Evolutionary conservation across 2,888 invertebrate genomes (phyloP), one percentile per base, ranked within the genome.

Genomic region (Gonocerus acuteangulatus): DNA sequence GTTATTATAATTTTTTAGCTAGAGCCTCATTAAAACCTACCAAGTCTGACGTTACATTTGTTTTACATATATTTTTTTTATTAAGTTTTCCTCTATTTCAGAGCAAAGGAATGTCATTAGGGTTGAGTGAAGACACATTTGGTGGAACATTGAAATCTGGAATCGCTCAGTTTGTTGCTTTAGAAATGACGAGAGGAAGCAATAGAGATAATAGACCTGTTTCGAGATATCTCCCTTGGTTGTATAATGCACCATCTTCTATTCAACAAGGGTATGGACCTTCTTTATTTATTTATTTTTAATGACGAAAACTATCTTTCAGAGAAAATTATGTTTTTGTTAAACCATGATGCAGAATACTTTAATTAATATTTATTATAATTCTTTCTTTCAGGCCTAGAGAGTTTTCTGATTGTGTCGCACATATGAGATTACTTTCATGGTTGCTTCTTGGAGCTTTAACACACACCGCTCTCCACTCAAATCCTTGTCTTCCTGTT

Each of bases 401-500:
- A 67, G 96, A 97, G 73, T 92, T 95, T 72, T 81, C 85, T n/a
- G 96, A 96, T 73, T 95, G 95, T 73, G 89, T 96, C 66, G 84
- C 87, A 1, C 96, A 96, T 72, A 91, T 97, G 73, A 84, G 99
- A 13, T 80, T 96, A 49, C 78, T 97, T 59, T 95, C 95, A 0
- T 99, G 99, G 99, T 77, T 99, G 62, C 79, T 97, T 70, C 80
- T 97, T 71, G 97, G 97, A 42, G 91, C 96, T n/a, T 81, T 99
- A 61, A 91, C 87, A 59, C 91, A 92, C 75, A 86, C 87, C 48
- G 85, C 88, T 1, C 78, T 89, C 71, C 81, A 83, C 65, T 56
- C 68, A 61, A 66, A 65, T 56, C 68, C 70, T 15, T 81, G 81
- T 69, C 88, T 88, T 70, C 95, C 97, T 1, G 87, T 99, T 67